Percentiles rank a stretch among this genome's conserved stretches.
Conservation (phyloP, 2,888 invertebrate species). For the Dysmachus trigonus region DNA sequence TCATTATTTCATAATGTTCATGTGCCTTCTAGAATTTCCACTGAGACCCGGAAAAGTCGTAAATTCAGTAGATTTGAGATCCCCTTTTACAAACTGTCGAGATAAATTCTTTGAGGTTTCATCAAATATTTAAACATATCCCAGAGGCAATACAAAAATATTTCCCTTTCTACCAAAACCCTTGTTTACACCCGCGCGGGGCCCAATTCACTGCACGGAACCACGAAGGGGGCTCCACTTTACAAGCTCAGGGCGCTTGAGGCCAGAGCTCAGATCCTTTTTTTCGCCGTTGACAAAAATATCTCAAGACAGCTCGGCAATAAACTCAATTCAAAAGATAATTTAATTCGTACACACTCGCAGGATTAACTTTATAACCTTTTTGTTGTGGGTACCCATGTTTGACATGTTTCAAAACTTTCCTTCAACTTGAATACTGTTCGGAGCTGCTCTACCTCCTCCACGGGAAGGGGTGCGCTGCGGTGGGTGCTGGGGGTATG, state of each 20-base stretch:
- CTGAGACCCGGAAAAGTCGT: background rate
- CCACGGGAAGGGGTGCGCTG: background rate
- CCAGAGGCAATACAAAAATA: background rate
- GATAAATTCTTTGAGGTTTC: background rate
- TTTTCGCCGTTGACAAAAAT: conserved; percentile 6
- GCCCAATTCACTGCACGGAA: background rate
- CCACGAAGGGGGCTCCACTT: background rate
- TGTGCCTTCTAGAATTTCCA: background rate
- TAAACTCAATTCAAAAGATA: conserved; percentile 34
- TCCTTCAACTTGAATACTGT: background rate
- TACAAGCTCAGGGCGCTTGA: background rate
- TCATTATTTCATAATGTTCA: no score
- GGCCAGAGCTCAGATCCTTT: background rate
- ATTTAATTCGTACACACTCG: conserved; percentile 16
- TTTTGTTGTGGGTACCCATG: conserved; percentile 25
- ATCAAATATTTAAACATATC: background rate
- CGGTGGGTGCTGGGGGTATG: background rate
- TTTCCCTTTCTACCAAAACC: background rate
- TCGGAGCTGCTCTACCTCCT: background rate
- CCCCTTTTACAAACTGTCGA: background rate
- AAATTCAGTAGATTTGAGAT: background rate
- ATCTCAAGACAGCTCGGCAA: conserved; percentile 17
- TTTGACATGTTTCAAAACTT: conserved; percentile 30
- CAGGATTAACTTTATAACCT: conserved; percentile 26
- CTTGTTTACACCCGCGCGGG: background rate